Evolutionary conservation across 1,140 invertebrate genomes (phyloP), one percentile per base, ranked within the genome.

Genomic region (Grapholita molesta): DNA sequence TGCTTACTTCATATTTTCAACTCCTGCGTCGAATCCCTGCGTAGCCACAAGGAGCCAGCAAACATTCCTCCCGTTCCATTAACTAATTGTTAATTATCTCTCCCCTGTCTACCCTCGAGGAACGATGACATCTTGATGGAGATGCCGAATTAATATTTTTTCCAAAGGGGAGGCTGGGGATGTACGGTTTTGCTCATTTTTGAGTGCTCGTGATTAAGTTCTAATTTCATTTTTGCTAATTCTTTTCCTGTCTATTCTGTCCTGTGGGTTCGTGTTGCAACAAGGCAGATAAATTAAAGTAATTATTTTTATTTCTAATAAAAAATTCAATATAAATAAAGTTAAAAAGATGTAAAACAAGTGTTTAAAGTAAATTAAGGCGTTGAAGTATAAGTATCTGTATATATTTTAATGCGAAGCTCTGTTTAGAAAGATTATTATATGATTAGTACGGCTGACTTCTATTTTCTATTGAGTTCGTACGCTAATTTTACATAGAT

Each of bases 31-130:
- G 42, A 67, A 64, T 42, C 67, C 42, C 64, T 32, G 12, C 55
- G 25, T 25, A 7, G 66, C 70, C 67, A 57, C 64, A 71, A 78
- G 74, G 24, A 24, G 61, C 72, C 68, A 65, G 72, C 72, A 80
- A 80, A 78, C 76, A 76, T 76, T 64, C 67, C 57, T 61, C 55
- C 71, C 71, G 28, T 77, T 79, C 78, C 83, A 85, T 85, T 82
- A 82, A 78, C 74, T 82, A 82, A 85, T 83, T 85, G 82, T 82
- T 81, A 84, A 85, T 82, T 82, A 83, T 78, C 72, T 78, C 66
- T 78, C 68, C 65, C 69, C 70, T 72, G 25, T 64, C 65, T 38
- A 69, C 73, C 69, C 67, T 70, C 72, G 30, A 33, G 64, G 23
- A 67, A 66, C 67, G 75, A 76, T 81, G 76, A 79, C 75, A 69